Conservation (phyloP, 2,888 invertebrate species). For the Digitonthophagus gazella region DNA sequence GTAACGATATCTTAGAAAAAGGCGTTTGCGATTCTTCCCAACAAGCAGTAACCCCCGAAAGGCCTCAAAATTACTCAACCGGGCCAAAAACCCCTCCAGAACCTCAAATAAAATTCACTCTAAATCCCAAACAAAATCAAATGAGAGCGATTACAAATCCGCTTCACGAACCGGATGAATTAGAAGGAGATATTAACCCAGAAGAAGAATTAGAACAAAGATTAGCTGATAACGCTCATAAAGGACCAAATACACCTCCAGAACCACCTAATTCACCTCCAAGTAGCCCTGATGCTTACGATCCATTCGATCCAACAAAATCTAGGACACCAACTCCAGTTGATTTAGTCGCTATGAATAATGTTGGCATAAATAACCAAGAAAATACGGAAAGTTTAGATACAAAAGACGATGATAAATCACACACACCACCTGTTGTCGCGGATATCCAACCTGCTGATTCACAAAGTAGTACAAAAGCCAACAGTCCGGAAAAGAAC, state of each 20-base stretch:
- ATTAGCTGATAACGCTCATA: constrained; percentile 44
- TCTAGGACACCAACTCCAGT: constrained; percentile 68
- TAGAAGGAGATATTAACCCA: constrained; percentile 38
- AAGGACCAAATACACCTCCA: constrained; percentile 72
- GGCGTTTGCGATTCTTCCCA: constrained; percentile 36
- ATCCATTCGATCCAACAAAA: constrained; percentile 89
- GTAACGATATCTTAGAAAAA: constrained; percentile 33
- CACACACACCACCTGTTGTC: constrained; percentile 46
- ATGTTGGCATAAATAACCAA: constrained; percentile 20
- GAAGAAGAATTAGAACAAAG: constrained; percentile 36
- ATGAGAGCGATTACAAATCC: constrained; percentile 60
- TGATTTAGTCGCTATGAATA: constrained; percentile 35
- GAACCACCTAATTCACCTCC: constrained; percentile 67
- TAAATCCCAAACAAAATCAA: constrained; percentile 55
- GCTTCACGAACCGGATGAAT: constrained; percentile 59
- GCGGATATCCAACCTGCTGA: constrained; percentile 50
- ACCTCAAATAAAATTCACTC: constrained; percentile 66
- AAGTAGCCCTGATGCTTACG: constrained; percentile 79
- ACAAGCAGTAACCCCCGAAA: constrained; percentile 44
- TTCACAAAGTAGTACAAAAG: constrained; percentile 46
- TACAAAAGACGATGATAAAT: constrained; percentile 37
- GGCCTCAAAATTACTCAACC: constrained; percentile 47
- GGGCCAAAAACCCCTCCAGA: constrained; percentile 77
- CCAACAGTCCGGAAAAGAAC: constrained; percentile 38
- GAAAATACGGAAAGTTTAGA: constrained; percentile 21